These are phyloP conservation scores for Phalloptychus januarius DNA, from an alignment of 2,797 vertebrate species.

Conservation along the genomic window DNA sequence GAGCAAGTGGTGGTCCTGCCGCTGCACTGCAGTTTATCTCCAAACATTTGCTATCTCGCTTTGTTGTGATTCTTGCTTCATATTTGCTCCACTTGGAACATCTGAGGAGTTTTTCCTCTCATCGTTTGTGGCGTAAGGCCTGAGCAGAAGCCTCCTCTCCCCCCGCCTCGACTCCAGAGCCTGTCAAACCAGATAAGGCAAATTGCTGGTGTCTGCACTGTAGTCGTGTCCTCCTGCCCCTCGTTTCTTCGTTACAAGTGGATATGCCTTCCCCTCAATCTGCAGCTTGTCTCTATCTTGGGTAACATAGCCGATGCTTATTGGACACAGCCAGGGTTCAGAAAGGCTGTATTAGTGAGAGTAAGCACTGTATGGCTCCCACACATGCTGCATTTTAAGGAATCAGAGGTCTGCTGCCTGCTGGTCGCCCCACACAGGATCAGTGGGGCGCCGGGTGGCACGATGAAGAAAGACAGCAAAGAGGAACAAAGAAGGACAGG, in stretches of 20 bases:
- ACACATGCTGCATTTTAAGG: conserved; percentile 47
- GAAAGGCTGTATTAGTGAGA: conserved; percentile 40
- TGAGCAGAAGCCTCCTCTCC: conserved; percentile 35
- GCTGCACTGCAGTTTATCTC: conserved; percentile 48
- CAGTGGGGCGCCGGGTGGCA: conserved; percentile 47
- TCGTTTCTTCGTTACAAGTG: conserved; percentile 67
- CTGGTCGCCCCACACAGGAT: conserved; percentile 59
- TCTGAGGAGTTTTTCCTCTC: conserved; percentile 65
- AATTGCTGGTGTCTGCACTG: conserved; percentile 73
- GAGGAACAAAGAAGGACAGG: conserved; percentile 68
- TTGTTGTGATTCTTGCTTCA: conserved; percentile 57
- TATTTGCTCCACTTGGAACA: conserved; percentile 58
- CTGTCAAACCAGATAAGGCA: conserved; percentile 75
- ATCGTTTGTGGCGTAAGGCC: conserved; percentile 55
- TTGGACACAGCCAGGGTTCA: conserved; percentile 57
- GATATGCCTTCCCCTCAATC: conserved; percentile 59
- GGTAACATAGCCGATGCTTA: conserved; percentile 55
- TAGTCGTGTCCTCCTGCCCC: conserved; percentile 65
- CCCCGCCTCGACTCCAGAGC: conserved; percentile 50
- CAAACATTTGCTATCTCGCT: conserved; percentile 57
- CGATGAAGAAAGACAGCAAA: conserved; percentile 54
- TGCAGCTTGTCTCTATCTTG: conserved; percentile 59
- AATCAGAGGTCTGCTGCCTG: conserved; percentile 45
- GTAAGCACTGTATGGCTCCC: conserved; percentile 37
- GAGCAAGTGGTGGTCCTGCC: conserved; percentile 52